Evolutionary conservation across 2,113 vertebrate species (phyloP).

Genomic region (Sturnira hondurensis): DNA sequence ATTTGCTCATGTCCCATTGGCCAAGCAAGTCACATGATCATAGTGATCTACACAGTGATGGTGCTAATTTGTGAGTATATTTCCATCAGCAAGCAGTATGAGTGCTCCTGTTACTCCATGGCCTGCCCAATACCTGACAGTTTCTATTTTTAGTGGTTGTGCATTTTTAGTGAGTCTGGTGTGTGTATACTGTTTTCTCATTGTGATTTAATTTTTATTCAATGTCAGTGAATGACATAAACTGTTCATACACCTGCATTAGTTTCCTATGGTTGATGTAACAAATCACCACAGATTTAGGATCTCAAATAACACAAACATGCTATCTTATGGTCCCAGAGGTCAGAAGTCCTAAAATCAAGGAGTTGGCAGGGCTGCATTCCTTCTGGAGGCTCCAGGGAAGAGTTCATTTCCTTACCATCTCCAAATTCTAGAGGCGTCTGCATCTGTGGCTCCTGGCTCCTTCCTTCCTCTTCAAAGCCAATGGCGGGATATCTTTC

Average conservation of each 20-base stretch:
- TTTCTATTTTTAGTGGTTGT: not conserved
- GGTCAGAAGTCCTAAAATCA: not conserved
- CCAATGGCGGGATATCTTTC: not conserved
- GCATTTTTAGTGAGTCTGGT: not conserved
- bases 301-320: not conserved
- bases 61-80: too few relatives aligned
- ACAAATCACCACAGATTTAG: not conserved
- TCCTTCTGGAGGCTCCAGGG: not conserved
- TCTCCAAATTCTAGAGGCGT: not conserved
- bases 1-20: not conserved
- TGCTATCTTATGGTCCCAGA: not conserved
- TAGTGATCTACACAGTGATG: fast-evolving
- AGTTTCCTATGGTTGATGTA: not conserved
- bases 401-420: not conserved
- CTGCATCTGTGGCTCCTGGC: not conserved
- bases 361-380: not conserved
- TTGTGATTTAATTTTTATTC: not conserved
- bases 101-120: not conserved
- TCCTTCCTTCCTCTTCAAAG: not conserved
- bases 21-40: not conserved
- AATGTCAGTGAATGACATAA: not conserved
- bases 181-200: not conserved
- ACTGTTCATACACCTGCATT: not conserved
- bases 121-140: not conserved
- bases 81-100: not conserved